Evolutionary conservation across 1,140 invertebrate genomes (phyloP), one percentile per base, ranked within the genome.

Genomic region (Saccostrea cuccullata): DNA sequence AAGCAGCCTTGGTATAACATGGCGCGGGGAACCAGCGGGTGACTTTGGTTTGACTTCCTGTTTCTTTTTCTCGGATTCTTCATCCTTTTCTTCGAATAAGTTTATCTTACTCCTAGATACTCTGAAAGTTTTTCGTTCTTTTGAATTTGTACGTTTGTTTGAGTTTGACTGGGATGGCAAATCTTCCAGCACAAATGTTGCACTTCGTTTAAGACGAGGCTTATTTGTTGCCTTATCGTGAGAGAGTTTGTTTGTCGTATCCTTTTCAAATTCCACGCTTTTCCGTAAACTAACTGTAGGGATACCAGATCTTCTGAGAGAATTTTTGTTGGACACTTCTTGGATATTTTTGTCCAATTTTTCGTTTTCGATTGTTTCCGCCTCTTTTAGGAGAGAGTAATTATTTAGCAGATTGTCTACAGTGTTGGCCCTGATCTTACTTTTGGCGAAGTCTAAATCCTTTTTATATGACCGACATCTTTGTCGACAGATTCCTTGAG

Each of bases 291-390:
- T 77, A 30, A 77, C 30, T 4, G 70, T 77, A 12, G 70, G 70
- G 30, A 77, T 40, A 11, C 30, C 26, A 15, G 70, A 11, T 77
- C 26, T 26, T 30, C 26, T 26, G 13, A 77, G 70, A 26, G n/a
- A 64, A 17, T 64, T 17, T 64, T 8, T n/a, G n/a, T 64, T 20
- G 58, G 58, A 64, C 1, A 30, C 26, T 13, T 77, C 15, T 67
- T n/a, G 20, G 60, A 20, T n/a, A 77, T 30, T 77, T 36, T 77
- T 77, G 70, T 26, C 23, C 30, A 36, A 15, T 77, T 77, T 77
- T 30, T 77, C 70, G 70, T 77, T 77, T 36, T 77, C 70, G 12
- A 77, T 77, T 12, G 70, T 77, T 15, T 77, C 70, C 26, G 70
- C 70, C 23, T 26, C 70, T 77, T 77, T 77, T 15, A 77, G 26